phyloP scores from a whole-genome alignment of 2,113 vertebrate genomes.

The Petaurus breviceps region DNA sequence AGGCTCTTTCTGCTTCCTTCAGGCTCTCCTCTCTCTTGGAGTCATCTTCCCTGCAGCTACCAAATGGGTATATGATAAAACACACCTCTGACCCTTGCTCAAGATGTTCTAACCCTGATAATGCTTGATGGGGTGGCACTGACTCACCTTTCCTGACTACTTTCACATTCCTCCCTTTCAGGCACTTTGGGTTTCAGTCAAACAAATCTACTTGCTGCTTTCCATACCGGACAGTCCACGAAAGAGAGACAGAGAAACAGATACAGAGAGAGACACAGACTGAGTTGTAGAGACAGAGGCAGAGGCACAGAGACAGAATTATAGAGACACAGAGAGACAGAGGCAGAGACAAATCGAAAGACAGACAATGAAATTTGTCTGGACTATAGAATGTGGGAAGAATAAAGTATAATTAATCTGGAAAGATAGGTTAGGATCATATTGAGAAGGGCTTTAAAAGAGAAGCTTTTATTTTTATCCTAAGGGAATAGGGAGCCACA shows the following conservation, averaged over 20 bases:
- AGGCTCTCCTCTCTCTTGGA: neutral
- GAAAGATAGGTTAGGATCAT: neutral
- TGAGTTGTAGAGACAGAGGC: no score
- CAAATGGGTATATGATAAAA: neutral
- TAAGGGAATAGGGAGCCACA: no score
- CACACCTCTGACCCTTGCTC: neutral
- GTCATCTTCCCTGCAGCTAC: neutral
- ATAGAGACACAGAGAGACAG: no score
- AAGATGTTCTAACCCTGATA: neutral
- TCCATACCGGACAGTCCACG: neutral
- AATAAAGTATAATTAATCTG: neutral
- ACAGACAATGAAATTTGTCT: neutral
- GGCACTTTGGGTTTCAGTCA: no score
- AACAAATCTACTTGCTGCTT: neutral
- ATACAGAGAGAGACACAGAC: no score
- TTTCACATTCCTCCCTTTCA: neutral
- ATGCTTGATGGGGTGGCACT: neutral
- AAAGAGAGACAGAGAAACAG: neutral
- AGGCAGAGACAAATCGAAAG: no score
- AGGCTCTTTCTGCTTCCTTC: neutral
- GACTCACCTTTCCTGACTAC: neutral
- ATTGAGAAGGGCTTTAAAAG: no score
- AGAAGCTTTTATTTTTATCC: no score
- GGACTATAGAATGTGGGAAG: neutral
- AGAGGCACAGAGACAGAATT: no score